These are phyloP conservation scores for Aptenodytes patagonicus DNA, from an alignment of 2,113 vertebrate species.

Conservation along the genomic window DNA sequence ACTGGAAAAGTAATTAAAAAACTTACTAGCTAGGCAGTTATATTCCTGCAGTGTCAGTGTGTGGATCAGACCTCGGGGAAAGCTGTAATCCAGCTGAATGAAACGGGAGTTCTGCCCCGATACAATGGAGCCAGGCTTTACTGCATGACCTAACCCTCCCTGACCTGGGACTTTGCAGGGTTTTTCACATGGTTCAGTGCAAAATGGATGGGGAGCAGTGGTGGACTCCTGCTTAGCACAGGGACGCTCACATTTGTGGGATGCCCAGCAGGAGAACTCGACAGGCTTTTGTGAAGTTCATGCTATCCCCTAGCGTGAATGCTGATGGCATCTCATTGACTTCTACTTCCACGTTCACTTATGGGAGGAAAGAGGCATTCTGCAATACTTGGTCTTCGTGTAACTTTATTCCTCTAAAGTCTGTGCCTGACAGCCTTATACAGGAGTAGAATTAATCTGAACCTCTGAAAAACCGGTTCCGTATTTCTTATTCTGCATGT, in stretches of 20 bases:
- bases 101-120: not conserved
- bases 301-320: not conserved
- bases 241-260: too few species aligned
- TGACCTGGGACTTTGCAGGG: not conserved
- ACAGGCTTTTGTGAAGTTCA: not conserved
- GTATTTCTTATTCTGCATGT: accelerated
- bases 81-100: not conserved
- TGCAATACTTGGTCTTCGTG: not conserved
- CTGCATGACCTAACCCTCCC: accelerated
- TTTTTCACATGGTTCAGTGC: not conserved
- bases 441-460: not conserved
- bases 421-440: not conserved
- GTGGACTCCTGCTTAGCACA: not conserved
- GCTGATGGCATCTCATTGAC: accelerated
- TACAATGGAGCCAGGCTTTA: not conserved
- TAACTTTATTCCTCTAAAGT: not conserved
- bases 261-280: not conserved
- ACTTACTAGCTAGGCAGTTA: not conserved
- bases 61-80: not conserved
- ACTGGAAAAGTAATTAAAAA: not conserved
- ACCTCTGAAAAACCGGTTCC: not conserved
- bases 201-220: not conserved
- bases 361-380: not conserved
- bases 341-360: accelerated
- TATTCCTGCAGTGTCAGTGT: not conserved